Conservation (phyloP, 2,113 vertebrate genomes). For the Hippoglossus stenolepis region DNA sequence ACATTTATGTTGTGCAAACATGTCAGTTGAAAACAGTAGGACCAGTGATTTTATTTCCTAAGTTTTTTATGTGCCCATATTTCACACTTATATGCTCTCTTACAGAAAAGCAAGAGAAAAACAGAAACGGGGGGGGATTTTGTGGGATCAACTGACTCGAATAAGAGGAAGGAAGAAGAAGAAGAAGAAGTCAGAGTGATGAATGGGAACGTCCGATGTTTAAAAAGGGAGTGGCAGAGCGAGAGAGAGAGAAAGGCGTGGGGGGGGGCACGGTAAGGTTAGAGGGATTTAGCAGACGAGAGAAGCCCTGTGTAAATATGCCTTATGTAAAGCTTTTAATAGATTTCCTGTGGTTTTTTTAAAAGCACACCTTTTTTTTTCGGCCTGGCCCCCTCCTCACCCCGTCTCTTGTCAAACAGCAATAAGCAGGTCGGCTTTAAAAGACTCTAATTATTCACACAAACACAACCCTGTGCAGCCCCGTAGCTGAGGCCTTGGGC, state of each 20-base stretch:
- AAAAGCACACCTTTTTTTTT: conserved; percentile 46
- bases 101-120: neutral
- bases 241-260: neutral
- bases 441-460: conserved; percentile 56
- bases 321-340: conserved; percentile 70
- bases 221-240: conserved; percentile 6
- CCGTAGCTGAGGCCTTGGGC: conserved; percentile 3
- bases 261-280: conserved; percentile 27
- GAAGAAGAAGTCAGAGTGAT: conserved; percentile 19
- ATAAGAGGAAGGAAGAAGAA: conserved; percentile 11
- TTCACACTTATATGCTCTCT: neutral
- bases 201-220: conserved; percentile 12
- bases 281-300: conserved; percentile 43
- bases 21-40: conserved; percentile 44
- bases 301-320: conserved; percentile 68
- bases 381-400: neutral
- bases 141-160: neutral
- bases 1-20: conserved; percentile 53
- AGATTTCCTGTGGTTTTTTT: conserved; percentile 69
- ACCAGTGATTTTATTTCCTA: neutral
- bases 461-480: conserved; percentile 30
- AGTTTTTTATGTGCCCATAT: neutral
- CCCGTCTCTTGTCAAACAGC: conserved; percentile 46
- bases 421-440: conserved; percentile 48
- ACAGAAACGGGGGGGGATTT: conserved; percentile 12